These are phyloP conservation scores for Castor canadensis DNA, from an alignment of 2,113 vertebrate species.

Conservation along the genomic window DNA sequence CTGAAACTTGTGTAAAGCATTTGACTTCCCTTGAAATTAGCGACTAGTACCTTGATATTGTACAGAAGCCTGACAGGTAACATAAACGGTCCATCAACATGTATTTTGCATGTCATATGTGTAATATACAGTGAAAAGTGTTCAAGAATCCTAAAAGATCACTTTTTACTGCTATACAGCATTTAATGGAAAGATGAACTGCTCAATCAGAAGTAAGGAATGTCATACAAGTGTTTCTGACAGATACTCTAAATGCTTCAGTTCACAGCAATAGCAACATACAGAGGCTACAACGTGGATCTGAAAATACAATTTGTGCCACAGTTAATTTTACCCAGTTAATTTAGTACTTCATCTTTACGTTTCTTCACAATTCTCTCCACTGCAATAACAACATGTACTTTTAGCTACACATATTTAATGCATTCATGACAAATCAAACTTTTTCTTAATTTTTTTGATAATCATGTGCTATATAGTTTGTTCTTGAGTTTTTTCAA, in stretches of 20 bases:
- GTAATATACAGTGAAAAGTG: background rate
- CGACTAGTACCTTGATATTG: background rate
- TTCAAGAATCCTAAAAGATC: background rate
- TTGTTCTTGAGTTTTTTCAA: background rate
- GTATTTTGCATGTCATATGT: background rate
- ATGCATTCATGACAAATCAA: background rate
- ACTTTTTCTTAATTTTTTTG: background rate
- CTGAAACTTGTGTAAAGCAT: background rate
- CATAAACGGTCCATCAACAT: rapidly evolving
- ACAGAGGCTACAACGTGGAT: background rate
- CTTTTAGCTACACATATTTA: background rate
- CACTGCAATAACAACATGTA: background rate
- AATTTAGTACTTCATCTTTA: rapidly evolving
- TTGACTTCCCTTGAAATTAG: background rate
- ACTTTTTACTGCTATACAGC: background rate
- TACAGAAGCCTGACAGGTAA: background rate
- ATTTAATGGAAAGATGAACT: background rate
- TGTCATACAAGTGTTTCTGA: too few species aligned
- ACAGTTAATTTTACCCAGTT: too few species aligned
- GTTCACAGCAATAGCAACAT: background rate
- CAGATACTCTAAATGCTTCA: background rate
- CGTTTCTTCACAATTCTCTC: background rate
- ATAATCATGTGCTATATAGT: background rate
- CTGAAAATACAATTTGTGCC: rapidly evolving
- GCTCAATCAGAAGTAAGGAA: background rate